A percentile compares a stretch with the other conserved stretches of the same genome.
phyloP scores from a whole-genome alignment of 2,797 vertebrate genomes.

The Tenualosa thibaudeaui region DNA sequence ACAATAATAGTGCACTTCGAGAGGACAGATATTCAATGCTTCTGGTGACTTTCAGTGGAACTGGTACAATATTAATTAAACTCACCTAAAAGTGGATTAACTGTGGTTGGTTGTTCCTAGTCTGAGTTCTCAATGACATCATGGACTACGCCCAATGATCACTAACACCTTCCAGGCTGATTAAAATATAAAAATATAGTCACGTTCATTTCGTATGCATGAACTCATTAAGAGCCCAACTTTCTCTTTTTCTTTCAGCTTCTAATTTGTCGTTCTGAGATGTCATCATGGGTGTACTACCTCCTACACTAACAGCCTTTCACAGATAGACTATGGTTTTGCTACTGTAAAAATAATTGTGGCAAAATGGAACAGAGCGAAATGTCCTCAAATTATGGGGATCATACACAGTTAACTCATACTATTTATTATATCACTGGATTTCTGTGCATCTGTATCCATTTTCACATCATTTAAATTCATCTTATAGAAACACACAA shows the following conservation, averaged over 20 bases:
- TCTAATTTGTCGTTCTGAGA: background rate
- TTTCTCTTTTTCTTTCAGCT: background rate
- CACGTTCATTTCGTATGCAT: background rate
- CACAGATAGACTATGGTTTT: background rate
- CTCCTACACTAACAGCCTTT: background rate
- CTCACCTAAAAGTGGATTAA: background rate
- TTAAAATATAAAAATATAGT: constrained; percentile 17
- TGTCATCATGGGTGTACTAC: background rate
- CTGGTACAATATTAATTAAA: background rate
- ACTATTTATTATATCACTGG: background rate
- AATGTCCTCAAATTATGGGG: background rate
- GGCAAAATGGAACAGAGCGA: background rate
- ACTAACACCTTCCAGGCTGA: background rate
- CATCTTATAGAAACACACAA: background rate
- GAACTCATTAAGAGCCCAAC: background rate
- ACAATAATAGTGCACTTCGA: background rate
- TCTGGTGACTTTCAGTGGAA: background rate
- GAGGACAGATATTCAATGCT: background rate
- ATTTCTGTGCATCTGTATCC: background rate
- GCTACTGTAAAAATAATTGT: constrained; percentile 6
- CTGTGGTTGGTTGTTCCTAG: background rate
- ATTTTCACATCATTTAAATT: background rate
- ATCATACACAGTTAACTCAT: background rate
- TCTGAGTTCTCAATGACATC: background rate
- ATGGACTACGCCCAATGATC: constrained; percentile 39